Conservation (phyloP, 1,140 invertebrate species). For the Solen grandis region DNA sequence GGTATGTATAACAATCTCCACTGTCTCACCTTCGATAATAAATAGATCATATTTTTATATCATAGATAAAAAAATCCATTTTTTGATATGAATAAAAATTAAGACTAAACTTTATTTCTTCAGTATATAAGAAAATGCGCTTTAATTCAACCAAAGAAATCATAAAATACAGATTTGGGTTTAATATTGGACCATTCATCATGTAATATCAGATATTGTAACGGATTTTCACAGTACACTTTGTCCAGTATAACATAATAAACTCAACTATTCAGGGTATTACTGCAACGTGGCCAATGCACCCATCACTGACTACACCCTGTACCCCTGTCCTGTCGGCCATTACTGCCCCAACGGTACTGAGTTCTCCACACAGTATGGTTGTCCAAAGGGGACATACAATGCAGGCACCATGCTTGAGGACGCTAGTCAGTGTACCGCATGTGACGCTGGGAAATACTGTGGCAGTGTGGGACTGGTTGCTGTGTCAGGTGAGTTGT, state of each 20-base stretch:
- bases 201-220: no score
- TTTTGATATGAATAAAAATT: neutral
- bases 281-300: constrained; percentile 72
- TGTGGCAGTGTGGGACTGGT: constrained; percentile 68
- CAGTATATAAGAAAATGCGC: no score
- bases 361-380: constrained; percentile 70
- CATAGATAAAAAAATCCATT: no score
- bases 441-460: constrained; percentile 76
- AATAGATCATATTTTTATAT: no score
- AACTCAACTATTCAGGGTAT: constrained; percentile 74
- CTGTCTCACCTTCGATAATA: no score
- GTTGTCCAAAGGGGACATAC: constrained; percentile 76
- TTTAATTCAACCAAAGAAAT: no score
- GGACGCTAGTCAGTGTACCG: constrained; percentile 63
- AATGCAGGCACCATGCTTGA: constrained; percentile 67
- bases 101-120: neutral
- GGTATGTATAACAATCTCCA: constrained; percentile 66
- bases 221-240: no score
- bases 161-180: no score
- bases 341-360: constrained; percentile 78
- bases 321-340: constrained; percentile 73
- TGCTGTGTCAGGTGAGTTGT: constrained; percentile 62
- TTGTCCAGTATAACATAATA: no score
- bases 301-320: constrained; percentile 67
- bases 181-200: no score